Base-by-base conservation (phyloP, 2,888 invertebrate species). In the Ceriagrion tenellum region DNA sequence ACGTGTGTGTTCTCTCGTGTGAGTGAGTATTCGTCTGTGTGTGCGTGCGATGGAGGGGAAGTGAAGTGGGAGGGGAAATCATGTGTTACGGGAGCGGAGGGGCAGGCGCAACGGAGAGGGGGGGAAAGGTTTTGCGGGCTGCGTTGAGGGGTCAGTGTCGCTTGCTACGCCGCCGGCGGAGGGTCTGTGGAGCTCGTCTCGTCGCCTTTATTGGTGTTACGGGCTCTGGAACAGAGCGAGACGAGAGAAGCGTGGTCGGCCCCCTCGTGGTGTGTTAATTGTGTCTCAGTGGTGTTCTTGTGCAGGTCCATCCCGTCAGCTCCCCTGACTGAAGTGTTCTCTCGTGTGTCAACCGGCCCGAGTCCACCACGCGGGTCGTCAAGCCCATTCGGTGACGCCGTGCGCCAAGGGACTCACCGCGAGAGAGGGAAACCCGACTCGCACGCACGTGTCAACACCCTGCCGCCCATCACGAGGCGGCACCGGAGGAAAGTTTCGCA, bases 61-160 rank as follows among this genome's bases (percentile, higher is more conserved):
- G 91, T 18, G 40, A 23, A 56, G 59, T 16, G 20, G 93, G 26
- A 91, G 20, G 91, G 93, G 93, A n/a, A 40, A 88, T 91, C 91
- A 91, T 91, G 91, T 91, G 91, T 63, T 91, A 59, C 91, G 91
- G 91, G 63, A 91, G 91, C 47, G 59, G 35, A 30, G 91, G 91
- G 88, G 47, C 47, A 59, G 91, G 91, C 59, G 59, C 91, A 40
- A 40, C n/a, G 47, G 59, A 20, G 59, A 20, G 59, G 35, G 40
- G 30, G 88, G 10, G 88, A 47, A 35, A 91, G 91, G 69, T 69
- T 93, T 20, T 93, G 93, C 63, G 91, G 91, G 91, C 63, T 91
- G 91, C 91, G 91, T 69, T 69, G 59, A 59, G 55, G 69, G 93
- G 93, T 93, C 93, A 93, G 93, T 93, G 93, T 93, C 93, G 93